Evolutionary conservation across 1,140 invertebrate genomes (phyloP), one percentile per base, ranked within the genome.

Genomic region (Chironomus striatipennis): DNA sequence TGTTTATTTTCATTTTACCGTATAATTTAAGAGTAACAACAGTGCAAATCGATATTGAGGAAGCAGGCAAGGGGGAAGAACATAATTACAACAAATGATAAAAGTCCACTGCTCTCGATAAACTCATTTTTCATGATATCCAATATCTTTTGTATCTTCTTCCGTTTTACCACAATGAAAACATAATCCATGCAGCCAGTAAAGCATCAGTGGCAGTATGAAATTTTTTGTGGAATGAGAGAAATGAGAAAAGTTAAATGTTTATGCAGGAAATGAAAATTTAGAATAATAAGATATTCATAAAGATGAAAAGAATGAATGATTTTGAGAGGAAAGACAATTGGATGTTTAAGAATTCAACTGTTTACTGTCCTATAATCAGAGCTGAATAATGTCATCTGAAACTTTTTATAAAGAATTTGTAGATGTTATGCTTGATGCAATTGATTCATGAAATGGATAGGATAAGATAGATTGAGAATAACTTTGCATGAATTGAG

Each of bases 31-130:
- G 24, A 34, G 24, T 34, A 34, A 34, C 24, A 34, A 34, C 43
- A 47, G 43, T 47, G 43, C 15, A 47, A 47, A 47, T 47, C 43
- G 8, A 47, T 47, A 47, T 10, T 47, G 15, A 47, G 15, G 43
- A 47, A 47, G 43, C 8, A 15, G 7, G 15, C 7, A 47, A 47
- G 7, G 43, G 10, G 43, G 15, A 47, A 47, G 43, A 47, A 47
- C 43, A 47, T 47, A 47, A 47, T 47, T 47, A 47, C 43, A 47
- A 47, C 43, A 47, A 47, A 47, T 47, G 43, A 47, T 47, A 47
- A 47, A 47, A 47, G 43, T 47, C 43, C 43, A 47, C 8, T 4
- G 43, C 43, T 47, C 43, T 47, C 43, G 43, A 47, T 47, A 47
- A 47, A 47, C 43, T 47, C 43, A 47, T 47, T 47, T 47, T 47